A percentile compares a stretch with the other conserved stretches of the same genome.
Evolutionary conservation across 1,140 invertebrate genomes (phyloP).

Genomic region (Dysdera silvatica): DNA sequence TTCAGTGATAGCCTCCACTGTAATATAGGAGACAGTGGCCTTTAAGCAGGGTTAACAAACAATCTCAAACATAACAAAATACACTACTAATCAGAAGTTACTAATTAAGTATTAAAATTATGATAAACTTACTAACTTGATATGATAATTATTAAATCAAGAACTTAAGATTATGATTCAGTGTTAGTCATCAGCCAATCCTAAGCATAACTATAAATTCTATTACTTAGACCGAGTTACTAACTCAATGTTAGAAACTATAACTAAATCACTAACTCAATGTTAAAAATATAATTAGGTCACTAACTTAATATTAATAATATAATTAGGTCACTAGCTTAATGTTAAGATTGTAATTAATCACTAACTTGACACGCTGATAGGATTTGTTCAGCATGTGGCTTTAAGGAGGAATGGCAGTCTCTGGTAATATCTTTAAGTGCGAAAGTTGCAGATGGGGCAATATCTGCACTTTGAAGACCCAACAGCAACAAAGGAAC

Average conservation of each 20-base stretch:
- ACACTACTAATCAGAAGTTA: no score
- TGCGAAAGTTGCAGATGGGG: slow-evolving; percentile 70
- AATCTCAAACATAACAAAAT: no score
- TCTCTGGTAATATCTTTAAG: slow-evolving; percentile 75
- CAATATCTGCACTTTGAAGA: slow-evolving; percentile 58
- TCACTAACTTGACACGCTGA: slow-evolving; percentile 50
- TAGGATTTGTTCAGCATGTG: slow-evolving; percentile 62
- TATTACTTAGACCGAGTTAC: no score
- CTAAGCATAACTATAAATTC: no score
- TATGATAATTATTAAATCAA: no score
- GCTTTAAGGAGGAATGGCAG: slow-evolving; percentile 60
- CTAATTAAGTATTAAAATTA: no score
- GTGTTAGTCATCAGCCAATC: no score
- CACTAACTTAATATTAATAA: not conserved
- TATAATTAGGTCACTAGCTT: not conserved
- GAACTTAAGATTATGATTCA: no score
- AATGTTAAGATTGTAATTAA: not conserved
- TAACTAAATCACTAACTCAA: not conserved
- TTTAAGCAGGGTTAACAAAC: no score
- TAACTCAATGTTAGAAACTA: not conserved
- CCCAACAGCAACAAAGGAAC: slow-evolving; percentile 61
- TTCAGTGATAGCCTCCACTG: no score
- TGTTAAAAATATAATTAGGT: not conserved
- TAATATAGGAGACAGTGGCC: no score
- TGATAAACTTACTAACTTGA: no score